A percentile compares a stretch with the other conserved stretches of the same genome.
Conservation (phyloP, 2,888 invertebrate species). For the Drosophila falleni region DNA sequence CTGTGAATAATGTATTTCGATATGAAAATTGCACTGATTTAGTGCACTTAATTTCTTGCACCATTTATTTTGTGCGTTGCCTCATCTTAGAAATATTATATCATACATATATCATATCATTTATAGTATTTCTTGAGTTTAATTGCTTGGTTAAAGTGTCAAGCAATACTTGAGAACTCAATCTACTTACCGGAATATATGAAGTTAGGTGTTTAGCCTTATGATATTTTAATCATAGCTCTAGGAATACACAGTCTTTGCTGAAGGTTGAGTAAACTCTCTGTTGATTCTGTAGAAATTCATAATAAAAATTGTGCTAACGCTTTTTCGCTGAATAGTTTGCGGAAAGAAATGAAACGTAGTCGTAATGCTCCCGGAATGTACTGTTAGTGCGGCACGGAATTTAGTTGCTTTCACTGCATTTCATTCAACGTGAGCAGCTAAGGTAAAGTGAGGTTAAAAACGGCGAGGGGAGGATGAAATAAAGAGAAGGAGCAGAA, state of each 20-base stretch:
- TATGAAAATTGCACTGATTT: slow-evolving; percentile 77
- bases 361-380: slow-evolving; percentile 56
- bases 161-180: not conserved
- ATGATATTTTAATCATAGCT: slow-evolving; percentile 73
- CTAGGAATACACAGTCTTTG: slow-evolving; percentile 1
- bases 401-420: slow-evolving; percentile 25
- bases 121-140: not conserved
- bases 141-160: slow-evolving; percentile 5
- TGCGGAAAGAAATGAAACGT: slow-evolving; percentile 66
- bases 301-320: slow-evolving; percentile 52
- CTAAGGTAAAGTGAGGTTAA: slow-evolving; percentile 21
- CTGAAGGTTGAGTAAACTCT: slow-evolving; percentile 62
- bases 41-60: slow-evolving; percentile 60
- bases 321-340: slow-evolving; percentile 42
- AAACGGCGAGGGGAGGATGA: not conserved
- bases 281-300: slow-evolving; percentile 69
- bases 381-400: slow-evolving; percentile 32
- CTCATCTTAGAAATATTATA: not conserved
- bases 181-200: not conserved
- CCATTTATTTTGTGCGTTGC: slow-evolving; percentile 56
- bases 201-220: not conserved
- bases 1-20: slow-evolving; percentile 73
- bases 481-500: slow-evolving; percentile 10
- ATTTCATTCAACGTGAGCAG: not conserved
- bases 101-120: not conserved